phyloP scores from a whole-genome alignment of 2,888 invertebrate genomes.

The Stomorhina lunata region DNA sequence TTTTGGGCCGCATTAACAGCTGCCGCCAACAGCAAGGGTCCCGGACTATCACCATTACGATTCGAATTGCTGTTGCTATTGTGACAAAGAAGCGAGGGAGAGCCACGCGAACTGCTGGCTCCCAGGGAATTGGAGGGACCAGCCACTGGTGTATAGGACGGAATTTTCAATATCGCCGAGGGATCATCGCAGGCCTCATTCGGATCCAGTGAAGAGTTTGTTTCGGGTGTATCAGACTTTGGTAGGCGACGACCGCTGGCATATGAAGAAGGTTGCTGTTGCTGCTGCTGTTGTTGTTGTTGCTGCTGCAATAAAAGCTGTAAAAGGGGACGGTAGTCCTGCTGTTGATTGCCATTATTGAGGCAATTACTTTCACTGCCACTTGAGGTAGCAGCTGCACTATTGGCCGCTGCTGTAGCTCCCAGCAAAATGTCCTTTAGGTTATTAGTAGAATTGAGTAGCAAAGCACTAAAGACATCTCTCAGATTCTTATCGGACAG shows the following conservation, averaged over 20 bases:
- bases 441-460: conserved; percentile 73
- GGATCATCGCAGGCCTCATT: conserved; percentile 82
- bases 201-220: conserved; percentile 78
- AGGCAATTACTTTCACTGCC: conserved; percentile 69
- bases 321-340: conserved; percentile 72
- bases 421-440: conserved; percentile 67
- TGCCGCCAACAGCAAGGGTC: conserved; percentile 75
- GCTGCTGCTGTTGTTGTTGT: conserved; percentile 73
- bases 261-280: conserved; percentile 68
- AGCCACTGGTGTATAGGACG: conserved; percentile 89
- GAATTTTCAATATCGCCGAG: conserved; percentile 93
- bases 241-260: conserved; percentile 73
- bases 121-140: conserved; percentile 74
- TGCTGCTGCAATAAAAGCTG: conserved; percentile 73
- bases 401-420: conserved; percentile 62
- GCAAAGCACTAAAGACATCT: conserved; percentile 75
- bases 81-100: conserved; percentile 70
- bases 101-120: conserved; percentile 64
- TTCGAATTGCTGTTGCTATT: conserved; percentile 71
- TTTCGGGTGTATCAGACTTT: conserved; percentile 81
- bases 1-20: conserved; percentile 71
- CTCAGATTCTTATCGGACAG: conserved; percentile 76
- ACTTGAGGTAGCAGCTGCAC: conserved; percentile 54
- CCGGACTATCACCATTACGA: conserved; percentile 81
- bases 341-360: conserved; percentile 71